phyloP scores from a whole-genome alignment of 2,113 vertebrate species.

The Poeciliopsis turrubarensis region DNA sequence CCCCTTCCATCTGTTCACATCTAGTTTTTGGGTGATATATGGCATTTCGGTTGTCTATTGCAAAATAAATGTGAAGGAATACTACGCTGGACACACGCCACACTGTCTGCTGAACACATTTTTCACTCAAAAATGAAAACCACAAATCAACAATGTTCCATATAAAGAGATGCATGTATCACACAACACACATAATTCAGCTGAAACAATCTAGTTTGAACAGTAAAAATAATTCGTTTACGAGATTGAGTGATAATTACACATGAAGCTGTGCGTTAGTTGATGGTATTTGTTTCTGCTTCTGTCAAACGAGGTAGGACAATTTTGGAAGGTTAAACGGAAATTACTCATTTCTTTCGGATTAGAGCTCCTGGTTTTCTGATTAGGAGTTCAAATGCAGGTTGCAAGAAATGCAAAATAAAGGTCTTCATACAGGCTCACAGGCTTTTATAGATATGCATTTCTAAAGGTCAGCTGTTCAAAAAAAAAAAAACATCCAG shows the following conservation, averaged over 20 bases:
- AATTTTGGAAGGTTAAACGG: no score
- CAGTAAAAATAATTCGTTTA: neutral
- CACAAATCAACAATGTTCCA: neutral
- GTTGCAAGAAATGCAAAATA: neutral
- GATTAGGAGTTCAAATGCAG: neutral
- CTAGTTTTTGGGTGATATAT: constrained; percentile 6
- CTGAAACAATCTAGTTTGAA: no score
- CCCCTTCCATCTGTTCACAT: constrained; percentile 31
- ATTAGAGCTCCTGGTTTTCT: neutral
- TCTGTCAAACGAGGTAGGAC: neutral
- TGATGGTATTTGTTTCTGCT: neutral
- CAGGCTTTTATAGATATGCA: neutral
- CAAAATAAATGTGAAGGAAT: neutral
- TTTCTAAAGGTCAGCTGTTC: neutral
- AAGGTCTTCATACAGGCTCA: neutral
- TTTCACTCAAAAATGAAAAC: neutral
- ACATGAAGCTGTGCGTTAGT: neutral
- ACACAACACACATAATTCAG: no score
- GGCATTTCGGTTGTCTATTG: neutral
- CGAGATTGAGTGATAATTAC: neutral
- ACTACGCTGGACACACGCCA: constrained; percentile 3
- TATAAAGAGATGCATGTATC: no score
- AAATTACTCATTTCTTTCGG: neutral
- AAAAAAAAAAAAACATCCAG: neutral
- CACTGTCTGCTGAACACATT: neutral